Evolutionary conservation across 2,797 vertebrate species (phyloP).

Genomic region (Distichodus sexfasciatus): DNA sequence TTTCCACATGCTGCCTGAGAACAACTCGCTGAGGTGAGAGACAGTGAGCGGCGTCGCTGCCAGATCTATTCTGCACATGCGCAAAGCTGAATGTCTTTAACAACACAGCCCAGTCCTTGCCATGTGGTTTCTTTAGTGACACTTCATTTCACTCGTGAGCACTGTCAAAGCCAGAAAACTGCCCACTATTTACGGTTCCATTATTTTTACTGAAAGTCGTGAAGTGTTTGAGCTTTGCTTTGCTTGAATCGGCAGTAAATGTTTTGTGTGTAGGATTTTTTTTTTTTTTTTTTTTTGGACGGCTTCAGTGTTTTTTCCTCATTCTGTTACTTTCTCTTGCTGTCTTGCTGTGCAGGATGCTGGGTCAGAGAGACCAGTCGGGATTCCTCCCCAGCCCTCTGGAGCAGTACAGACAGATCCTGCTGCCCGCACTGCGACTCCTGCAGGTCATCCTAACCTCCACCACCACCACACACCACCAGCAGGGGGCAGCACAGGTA

Average conservation of each 20-base stretch:
- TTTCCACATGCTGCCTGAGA: constrained; percentile 94
- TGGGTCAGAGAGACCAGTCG: constrained; percentile 84
- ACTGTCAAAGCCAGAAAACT: too few relatives aligned
- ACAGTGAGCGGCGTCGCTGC: background rate
- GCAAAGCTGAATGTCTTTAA: too few relatives aligned
- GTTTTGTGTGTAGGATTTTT: too few relatives aligned
- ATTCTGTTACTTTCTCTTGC: background rate
- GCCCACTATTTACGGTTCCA: too few relatives aligned
- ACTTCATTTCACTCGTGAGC: too few relatives aligned
- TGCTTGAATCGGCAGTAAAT: too few relatives aligned
- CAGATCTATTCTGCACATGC: too few relatives aligned
- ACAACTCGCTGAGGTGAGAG: constrained; percentile 83
- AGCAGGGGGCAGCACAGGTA: constrained; percentile 94
- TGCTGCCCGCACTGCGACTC: constrained; percentile 87
- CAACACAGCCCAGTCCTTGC: too few relatives aligned
- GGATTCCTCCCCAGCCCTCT: constrained; percentile 91
- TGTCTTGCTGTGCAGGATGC: constrained; percentile 68
- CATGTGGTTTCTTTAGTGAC: too few relatives aligned
- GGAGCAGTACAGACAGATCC: constrained; percentile 92
- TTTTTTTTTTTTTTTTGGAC: background rate
- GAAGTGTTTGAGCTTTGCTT: too few relatives aligned
- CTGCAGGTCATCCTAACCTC: constrained; percentile 95
- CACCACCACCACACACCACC: constrained; percentile 87
- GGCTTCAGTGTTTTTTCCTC: background rate
- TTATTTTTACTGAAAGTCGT: too few relatives aligned